phyloP scores from a whole-genome alignment of 2,113 vertebrate species.

The Coryphaenoides rupestris region DNA sequence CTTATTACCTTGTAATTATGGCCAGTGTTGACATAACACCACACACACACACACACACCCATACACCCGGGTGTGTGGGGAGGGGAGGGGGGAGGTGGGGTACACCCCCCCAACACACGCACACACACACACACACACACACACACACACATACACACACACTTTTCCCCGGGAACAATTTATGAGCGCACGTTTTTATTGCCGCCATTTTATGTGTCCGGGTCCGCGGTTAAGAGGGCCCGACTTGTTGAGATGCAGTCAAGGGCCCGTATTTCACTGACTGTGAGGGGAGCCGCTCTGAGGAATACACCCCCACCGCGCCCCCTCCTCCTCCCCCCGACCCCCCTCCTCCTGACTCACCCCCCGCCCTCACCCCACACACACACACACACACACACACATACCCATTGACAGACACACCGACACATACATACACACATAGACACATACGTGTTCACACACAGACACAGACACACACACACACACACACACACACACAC shows the following conservation, averaged over 20 bases:
- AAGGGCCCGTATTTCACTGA: constrained; percentile 74
- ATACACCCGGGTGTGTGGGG: no score
- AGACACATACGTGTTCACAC: no score
- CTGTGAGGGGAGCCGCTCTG: constrained; percentile 71
- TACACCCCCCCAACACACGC: constrained; percentile 39
- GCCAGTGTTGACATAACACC: constrained; percentile 77
- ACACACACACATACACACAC: no score
- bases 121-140: no score
- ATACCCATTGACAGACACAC: no score
- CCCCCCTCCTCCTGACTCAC: constrained; percentile 25
- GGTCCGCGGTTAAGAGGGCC: constrained; percentile 65
- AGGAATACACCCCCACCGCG: no score
- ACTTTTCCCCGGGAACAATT: constrained; percentile 70
- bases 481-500: no score
- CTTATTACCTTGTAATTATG: constrained; percentile 81
- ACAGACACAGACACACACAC: no score
- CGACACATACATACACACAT: no score
- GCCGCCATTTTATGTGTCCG: constrained; percentile 69
- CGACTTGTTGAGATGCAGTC: constrained; percentile 68
- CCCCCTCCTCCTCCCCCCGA: constrained; percentile 38
- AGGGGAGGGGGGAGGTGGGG: no score
- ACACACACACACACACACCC: constrained; percentile 69
- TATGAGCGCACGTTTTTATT: constrained; percentile 75
- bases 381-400: no score
- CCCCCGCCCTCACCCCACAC: constrained; percentile 13